Percentiles rank a stretch among this genome's conserved stretches.
These are phyloP conservation scores for Mallateleia sp. DNA, from an alignment of 2,888 invertebrate genomes.

Conservation along the genomic window DNA sequence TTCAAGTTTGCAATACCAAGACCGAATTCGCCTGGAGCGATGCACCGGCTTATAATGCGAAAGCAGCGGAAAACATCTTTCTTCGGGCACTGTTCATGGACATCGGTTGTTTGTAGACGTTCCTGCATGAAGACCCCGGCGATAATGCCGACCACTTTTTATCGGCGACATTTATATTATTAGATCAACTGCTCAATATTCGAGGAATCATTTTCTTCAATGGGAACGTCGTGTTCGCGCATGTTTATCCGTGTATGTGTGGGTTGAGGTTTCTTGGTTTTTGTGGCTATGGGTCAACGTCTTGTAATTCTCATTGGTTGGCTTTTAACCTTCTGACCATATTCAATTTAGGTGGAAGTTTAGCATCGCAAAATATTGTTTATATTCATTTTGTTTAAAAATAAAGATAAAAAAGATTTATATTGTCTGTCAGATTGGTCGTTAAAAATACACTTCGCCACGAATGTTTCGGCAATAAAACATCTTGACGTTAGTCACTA, in stretches of 20 bases:
- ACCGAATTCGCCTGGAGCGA: slow-evolving; percentile 77
- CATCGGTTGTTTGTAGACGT: slow-evolving; percentile 50
- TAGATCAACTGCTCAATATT: slow-evolving; percentile 66
- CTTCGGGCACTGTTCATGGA: slow-evolving; percentile 74
- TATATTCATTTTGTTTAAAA: no score
- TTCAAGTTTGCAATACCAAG: slow-evolving; percentile 78
- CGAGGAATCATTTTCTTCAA: slow-evolving; percentile 48
- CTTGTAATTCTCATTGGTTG: background rate
- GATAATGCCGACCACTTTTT: slow-evolving; percentile 63
- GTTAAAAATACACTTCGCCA: no score
- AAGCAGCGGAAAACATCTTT: slow-evolving; percentile 77
- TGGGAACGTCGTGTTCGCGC: slow-evolving; percentile 1
- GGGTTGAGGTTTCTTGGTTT: slow-evolving; percentile 19
- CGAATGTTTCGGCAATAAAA: no score
- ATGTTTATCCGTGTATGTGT: slow-evolving; percentile 14
- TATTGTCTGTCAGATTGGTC: no score
- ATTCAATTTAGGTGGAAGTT: no score
- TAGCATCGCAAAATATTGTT: no score
- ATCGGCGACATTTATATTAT: slow-evolving; percentile 63
- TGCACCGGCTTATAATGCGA: slow-evolving; percentile 77
- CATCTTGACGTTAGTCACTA: no score
- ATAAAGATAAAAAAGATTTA: no score
- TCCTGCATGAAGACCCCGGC: slow-evolving; percentile 27
- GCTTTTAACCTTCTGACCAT: background rate
- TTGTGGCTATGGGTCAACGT: slow-evolving; percentile 12